These are phyloP conservation scores for Mesoclemmys tuberculata DNA, from an alignment of 2,113 vertebrate genomes.

Conservation along the genomic window DNA sequence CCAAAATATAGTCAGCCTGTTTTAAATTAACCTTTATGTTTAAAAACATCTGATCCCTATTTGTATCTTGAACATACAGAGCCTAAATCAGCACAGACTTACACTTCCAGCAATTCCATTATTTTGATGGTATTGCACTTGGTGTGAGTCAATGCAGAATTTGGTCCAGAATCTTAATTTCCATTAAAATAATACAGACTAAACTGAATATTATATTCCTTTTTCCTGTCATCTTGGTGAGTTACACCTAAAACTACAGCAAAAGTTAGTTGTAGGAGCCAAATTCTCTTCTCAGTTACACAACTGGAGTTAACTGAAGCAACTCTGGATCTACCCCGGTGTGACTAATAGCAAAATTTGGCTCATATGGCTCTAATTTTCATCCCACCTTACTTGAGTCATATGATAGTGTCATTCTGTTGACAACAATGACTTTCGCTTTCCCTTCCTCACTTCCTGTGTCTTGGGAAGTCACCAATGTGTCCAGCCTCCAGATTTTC, in stretches of 20 bases:
- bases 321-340: neutral
- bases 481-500: neutral
- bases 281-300: neutral
- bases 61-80: neutral
- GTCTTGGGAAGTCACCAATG: neutral
- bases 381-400: neutral
- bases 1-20: neutral
- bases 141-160: neutral
- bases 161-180: neutral
- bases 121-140: neutral
- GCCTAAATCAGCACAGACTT: neutral
- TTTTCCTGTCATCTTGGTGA: neutral
- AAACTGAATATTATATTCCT: neutral
- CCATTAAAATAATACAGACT: fast-evolving
- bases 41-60: neutral
- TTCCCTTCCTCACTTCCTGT: neutral
- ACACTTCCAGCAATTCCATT: neutral
- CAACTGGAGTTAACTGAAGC: neutral
- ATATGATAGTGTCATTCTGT: neutral
- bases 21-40: neutral
- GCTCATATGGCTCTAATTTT: neutral
- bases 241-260: neutral
- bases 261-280: neutral
- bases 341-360: neutral
- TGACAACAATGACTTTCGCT: neutral